Evolutionary conservation across 2,113 vertebrate genomes (phyloP).

Genomic region (Piprites chloris): DNA sequence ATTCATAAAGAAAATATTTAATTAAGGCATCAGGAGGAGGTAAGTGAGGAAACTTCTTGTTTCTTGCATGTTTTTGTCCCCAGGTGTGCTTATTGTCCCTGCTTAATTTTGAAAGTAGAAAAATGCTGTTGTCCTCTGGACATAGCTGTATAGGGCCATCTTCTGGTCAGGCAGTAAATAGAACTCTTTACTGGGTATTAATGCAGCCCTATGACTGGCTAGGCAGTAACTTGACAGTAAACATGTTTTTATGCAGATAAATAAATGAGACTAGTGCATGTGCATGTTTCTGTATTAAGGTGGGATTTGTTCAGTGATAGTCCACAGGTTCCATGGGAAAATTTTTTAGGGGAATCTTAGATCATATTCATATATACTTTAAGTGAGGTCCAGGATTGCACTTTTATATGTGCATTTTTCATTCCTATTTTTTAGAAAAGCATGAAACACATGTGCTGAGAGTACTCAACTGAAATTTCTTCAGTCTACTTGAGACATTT

Average conservation of each 20-base stretch:
- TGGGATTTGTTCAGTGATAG: accelerated
- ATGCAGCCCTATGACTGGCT: background rate
- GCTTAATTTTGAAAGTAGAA: background rate
- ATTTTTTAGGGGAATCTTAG: background rate
- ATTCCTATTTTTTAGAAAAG: background rate
- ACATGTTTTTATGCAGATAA: background rate
- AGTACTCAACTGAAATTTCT: background rate
- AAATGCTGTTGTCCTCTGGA: background rate
- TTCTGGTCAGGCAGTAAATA: slow-evolving; percentile 26
- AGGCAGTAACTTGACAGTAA: background rate
- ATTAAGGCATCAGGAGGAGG: background rate
- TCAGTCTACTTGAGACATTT: background rate
- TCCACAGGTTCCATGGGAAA: background rate
- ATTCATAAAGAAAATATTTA: background rate
- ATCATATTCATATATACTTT: background rate
- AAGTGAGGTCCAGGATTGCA: background rate
- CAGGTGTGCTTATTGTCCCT: background rate
- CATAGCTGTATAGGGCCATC: background rate
- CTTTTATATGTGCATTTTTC: background rate
- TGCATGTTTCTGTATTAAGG: background rate
- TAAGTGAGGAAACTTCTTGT: background rate
- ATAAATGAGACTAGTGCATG: background rate
- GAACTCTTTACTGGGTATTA: background rate
- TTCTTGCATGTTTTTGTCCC: background rate
- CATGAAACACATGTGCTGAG: background rate